A percentile compares a stretch with the other conserved stretches of the same genome.
These are phyloP conservation scores for Blastobasis adustella DNA, from an alignment of 2,888 invertebrate species.

Conservation along the genomic window DNA sequence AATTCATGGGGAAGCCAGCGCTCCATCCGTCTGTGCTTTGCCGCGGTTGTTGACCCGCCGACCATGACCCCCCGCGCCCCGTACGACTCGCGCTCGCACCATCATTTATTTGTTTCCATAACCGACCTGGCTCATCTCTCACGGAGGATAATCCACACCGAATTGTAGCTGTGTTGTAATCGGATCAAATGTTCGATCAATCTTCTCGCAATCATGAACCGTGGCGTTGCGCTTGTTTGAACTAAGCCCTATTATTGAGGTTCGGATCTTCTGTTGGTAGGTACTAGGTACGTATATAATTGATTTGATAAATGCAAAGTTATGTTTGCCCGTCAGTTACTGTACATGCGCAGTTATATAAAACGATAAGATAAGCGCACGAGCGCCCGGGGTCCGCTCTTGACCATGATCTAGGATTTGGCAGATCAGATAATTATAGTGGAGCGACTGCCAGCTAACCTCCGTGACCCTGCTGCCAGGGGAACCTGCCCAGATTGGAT, in stretches of 20 bases:
- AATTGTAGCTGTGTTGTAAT: slow-evolving; percentile 13
- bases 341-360: too few species aligned
- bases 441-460: too few species aligned
- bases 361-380: too few species aligned
- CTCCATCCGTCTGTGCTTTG: slow-evolving; percentile 5
- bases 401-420: too few species aligned
- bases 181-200: slow-evolving; percentile 10
- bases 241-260: too few species aligned
- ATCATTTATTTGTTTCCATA: slow-evolving; percentile 29
- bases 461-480: too few species aligned
- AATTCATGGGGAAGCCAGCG: slow-evolving; percentile 25
- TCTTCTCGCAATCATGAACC: not conserved
- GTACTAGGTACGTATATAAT: too few species aligned
- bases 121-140: slow-evolving; percentile 11
- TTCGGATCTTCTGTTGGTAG: too few species aligned
- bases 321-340: not conserved
- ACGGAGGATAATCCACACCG: slow-evolving; percentile 10
- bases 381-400: too few species aligned
- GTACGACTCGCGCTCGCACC: slow-evolving; percentile 3
- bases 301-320: not conserved
- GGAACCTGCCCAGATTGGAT: too few species aligned
- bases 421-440: too few species aligned
- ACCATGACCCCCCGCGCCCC: slow-evolving; percentile 51
- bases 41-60: slow-evolving; percentile 27
- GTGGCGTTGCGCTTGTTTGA: too few species aligned